Base-by-base conservation (phyloP, 1,140 invertebrate species). In the Gryllus bimaculatus region DNA sequence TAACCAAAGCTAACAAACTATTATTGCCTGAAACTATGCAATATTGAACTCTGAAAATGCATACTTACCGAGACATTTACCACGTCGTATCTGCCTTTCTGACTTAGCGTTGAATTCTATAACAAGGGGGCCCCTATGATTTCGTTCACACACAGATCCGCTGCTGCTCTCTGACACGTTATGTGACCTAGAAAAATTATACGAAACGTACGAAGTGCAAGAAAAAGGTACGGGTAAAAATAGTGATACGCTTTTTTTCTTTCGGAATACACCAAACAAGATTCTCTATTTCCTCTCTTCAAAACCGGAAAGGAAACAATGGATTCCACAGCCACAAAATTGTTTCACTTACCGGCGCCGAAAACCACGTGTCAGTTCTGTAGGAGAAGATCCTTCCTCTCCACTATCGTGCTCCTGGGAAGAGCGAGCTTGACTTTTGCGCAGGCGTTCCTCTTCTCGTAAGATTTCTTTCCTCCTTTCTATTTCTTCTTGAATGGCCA, bases 401-500 rank as follows among this genome's bases (percentile, higher is more conserved):
- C 54, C 54, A 66, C 54, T 47, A 48, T 77, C 48, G 8, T 48
- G n/a, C 8, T 77, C 76, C 48, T n/a, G 39, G 48, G 21, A 47
- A 77, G 48, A 54, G 12, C 76, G 47, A 47, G 18, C 48, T 18
- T 79, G 84, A 80, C 87, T 85, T 79, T 83, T 84, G 10, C 83
- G 84, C 82, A 85, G 86, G 79, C 86, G 85, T 5, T 86, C 85
- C 81, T 92, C 92, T 82, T 89, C 88, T 83, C 89, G 90, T 21
- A 93, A 82, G 18, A 90, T 90, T 83, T 92, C 90, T 83, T 92
- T 88, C 48, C 91, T 88, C 79, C 88, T 88, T 80, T 90, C 87
- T 79, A 94, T 90, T 85, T 94, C 92, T 84, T 91, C 89, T 83
- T 91, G 89, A 47, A 93, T 87, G 80, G 88, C 88, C 87, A 92